Evolutionary conservation across 2,113 vertebrate species (phyloP).

Genomic region (Potamarius usumacintae): DNA sequence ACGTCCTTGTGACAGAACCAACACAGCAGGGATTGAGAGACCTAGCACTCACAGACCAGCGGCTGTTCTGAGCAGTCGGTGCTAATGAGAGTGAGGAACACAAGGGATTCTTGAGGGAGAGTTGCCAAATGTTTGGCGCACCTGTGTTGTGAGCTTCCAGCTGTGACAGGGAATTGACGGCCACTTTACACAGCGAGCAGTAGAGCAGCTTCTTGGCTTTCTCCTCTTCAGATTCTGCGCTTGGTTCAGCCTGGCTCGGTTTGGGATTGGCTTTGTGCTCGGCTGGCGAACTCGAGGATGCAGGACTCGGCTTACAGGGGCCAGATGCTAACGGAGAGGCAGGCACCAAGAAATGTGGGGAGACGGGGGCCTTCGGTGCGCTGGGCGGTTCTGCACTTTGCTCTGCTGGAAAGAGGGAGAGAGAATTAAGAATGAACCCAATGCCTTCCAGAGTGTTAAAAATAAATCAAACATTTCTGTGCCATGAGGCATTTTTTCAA

Average conservation of each 20-base stretch:
- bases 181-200: slow-evolving; percentile 98
- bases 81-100: slow-evolving; percentile 32
- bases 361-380: slow-evolving; percentile 38
- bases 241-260: slow-evolving; percentile 55
- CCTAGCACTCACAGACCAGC: neutral
- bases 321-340: slow-evolving; percentile 45
- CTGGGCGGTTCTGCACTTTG: slow-evolving; percentile 41
- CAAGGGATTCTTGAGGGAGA: neutral
- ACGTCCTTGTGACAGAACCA: neutral
- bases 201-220: slow-evolving; percentile 96
- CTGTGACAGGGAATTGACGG: slow-evolving; percentile 96
- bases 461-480: neutral
- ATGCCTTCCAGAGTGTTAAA: neutral
- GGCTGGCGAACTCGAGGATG: slow-evolving; percentile 59
- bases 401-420: slow-evolving; percentile 30
- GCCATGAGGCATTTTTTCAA: neutral
- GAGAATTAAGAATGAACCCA: neutral
- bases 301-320: slow-evolving; percentile 58
- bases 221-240: slow-evolving; percentile 89
- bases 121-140: slow-evolving; percentile 59
- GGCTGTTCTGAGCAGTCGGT: neutral
- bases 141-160: slow-evolving; percentile 97
- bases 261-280: slow-evolving; percentile 47
- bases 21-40: neutral
- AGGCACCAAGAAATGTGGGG: slow-evolving; percentile 53